Percentiles rank a stretch among this genome's conserved stretches.
Conservation (phyloP, 2,113 vertebrate species). For the Symphodus melops region DNA sequence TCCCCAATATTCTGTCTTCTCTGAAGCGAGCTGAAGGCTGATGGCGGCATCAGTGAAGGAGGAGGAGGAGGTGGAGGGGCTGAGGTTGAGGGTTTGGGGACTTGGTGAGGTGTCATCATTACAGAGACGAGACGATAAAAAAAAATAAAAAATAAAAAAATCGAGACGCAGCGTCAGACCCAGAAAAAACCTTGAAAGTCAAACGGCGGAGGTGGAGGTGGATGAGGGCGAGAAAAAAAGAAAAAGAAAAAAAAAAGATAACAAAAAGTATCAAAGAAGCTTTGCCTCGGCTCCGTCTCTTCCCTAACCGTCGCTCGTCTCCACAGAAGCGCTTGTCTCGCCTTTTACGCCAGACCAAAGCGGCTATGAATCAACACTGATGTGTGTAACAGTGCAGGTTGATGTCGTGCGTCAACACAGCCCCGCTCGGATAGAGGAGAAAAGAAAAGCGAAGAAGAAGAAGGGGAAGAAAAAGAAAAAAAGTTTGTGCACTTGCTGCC, state of each 20-base stretch:
- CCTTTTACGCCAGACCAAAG: constrained; percentile 75
- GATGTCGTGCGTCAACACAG: constrained; percentile 62
- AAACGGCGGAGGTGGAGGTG: constrained; percentile 55
- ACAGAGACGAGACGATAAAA: constrained; percentile 64
- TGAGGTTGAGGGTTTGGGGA: constrained; percentile 64
- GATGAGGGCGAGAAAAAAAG: constrained; percentile 10
- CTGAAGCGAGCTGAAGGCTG: constrained; percentile 68
- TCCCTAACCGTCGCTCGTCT: constrained; percentile 73
- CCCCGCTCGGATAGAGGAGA: constrained; percentile 50
- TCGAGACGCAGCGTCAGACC: constrained; percentile 51
- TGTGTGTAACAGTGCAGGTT: constrained; percentile 68
- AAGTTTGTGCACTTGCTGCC: constrained; percentile 77
- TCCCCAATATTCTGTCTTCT: constrained; percentile 63
- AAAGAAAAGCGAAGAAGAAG: not conserved
- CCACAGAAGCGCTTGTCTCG: constrained; percentile 62
- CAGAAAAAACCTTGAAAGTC: constrained; percentile 74
- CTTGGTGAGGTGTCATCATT: constrained; percentile 73
- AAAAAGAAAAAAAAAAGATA: constrained; percentile 59
- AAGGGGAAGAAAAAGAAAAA: too few species aligned
- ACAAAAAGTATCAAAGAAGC: constrained; percentile 72
- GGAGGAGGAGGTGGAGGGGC: not conserved
- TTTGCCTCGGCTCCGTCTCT: constrained; percentile 60
- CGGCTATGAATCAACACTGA: constrained; percentile 65
- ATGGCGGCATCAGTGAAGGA: constrained; percentile 29
- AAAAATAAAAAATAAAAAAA: constrained; percentile 63